Percentiles rank a stretch among this genome's conserved stretches.
phyloP scores from a whole-genome alignment of 2,113 vertebrate genomes.

The Sturnus vulgaris region DNA sequence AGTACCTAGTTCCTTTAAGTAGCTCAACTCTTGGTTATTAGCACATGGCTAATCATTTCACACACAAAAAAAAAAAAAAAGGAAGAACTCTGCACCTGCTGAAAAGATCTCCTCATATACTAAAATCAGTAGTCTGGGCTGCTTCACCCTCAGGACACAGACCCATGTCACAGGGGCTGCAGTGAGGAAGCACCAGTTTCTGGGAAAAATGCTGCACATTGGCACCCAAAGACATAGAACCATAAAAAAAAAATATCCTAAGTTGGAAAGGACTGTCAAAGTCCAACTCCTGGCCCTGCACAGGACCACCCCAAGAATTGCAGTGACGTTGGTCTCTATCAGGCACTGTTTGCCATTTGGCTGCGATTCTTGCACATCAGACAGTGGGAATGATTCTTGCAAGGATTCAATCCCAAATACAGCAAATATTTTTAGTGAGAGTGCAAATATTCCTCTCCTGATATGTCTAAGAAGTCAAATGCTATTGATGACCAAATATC shows the following conservation, averaged over 20 bases:
- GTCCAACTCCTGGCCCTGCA: background rate
- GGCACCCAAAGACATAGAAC: fast-evolving
- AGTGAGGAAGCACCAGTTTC: background rate
- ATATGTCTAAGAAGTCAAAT: background rate
- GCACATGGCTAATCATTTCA: fast-evolving
- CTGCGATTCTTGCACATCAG: background rate
- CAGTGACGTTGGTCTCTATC: background rate
- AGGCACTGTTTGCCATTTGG: background rate
- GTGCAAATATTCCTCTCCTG: background rate
- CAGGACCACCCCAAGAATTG: background rate
- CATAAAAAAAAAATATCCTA: background rate
- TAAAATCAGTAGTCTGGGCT: background rate
- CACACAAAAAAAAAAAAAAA: background rate
- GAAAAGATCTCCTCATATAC: background rate
- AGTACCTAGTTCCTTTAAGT: background rate
- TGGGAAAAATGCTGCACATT: background rate
- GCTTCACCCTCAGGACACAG: background rate
- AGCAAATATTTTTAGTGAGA: background rate
- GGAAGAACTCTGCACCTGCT: background rate
- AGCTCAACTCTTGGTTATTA: background rate
- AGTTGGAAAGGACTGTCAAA: background rate
- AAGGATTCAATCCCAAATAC: background rate
- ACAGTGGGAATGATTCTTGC: background rate
- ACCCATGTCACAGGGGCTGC: background rate
- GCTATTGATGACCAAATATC: background rate